Base-by-base conservation (phyloP, 2,797 vertebrate species). In the Scarus forsteni region DNA sequence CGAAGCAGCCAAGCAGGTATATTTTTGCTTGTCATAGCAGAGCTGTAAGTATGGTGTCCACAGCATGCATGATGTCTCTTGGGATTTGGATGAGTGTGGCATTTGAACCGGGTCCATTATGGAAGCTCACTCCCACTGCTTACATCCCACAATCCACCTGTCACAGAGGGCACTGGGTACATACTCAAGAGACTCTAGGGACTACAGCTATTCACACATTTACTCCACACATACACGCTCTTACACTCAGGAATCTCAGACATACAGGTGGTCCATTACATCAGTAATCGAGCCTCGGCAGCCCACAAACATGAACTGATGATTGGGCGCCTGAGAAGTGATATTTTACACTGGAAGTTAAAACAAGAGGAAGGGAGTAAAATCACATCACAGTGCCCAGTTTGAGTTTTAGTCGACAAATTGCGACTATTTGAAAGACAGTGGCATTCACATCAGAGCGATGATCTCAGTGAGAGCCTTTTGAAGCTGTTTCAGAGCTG, bases 201-300 rank as follows among this genome's bases (percentile, higher is more conserved):
- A 83, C 14, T 10, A 40, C 64, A 62, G 73, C 58, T 66, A 59
- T 65, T 66, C 66, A 61, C 73, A 78, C 61, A 83, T 71, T 54
- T 46, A 72, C 60, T 43, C 36, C 64, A 43, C 40, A 72, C 66
- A 74, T 8, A 40, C 60, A 58, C 62, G 57, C 50, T n/a, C 42
- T 60, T 40, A 57, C 50, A 62, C 56, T 50, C 57, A 61, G 56
- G 66, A 58, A 44, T 42, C 56, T 19, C 73, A 72, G 70, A 80
- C 54, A 11, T 70, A 85, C 87, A 89, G 83, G 83, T 89, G 79
- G 86, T 56, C 66, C 52, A 82, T 80, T 81, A 79, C 65, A 80
- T 79, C 64, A 76, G 81, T 89, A 86, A 88, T 80, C 69, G 77
- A 75, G 79, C 50, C 67, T 60, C 66, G 56, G 67, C 69, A 61